Percentiles rank a stretch among this genome's conserved stretches.
Evolutionary conservation across 1,140 invertebrate genomes (phyloP).

Genomic region (Philaenus spumarius): DNA sequence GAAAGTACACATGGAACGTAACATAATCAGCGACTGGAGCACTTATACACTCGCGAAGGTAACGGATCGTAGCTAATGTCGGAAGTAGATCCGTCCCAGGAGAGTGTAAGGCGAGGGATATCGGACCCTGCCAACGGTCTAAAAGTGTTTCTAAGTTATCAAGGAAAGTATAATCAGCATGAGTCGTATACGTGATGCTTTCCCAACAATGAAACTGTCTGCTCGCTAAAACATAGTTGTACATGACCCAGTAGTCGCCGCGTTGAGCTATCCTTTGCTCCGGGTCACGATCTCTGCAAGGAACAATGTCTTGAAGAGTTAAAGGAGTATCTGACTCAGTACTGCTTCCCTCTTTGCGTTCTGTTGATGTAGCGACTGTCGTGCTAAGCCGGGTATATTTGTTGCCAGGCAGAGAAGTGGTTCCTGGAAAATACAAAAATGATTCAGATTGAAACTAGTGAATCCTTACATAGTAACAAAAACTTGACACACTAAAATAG

Average conservation of each 20-base stretch:
- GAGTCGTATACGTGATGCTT: slow-evolving; percentile 85
- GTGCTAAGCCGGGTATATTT: slow-evolving; percentile 9
- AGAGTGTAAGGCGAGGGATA: slow-evolving; percentile 62
- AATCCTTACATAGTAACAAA: not conserved
- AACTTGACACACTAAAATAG: not conserved
- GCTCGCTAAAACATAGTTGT: slow-evolving; percentile 64
- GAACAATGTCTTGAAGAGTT: slow-evolving; percentile 43
- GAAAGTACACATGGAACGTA: slow-evolving; percentile 83
- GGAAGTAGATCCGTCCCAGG: slow-evolving; percentile 55
- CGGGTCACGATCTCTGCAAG: slow-evolving; percentile 58
- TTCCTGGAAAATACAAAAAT: slow-evolving; percentile 6
- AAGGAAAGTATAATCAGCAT: slow-evolving; percentile 84
- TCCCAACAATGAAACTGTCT: slow-evolving; percentile 59
- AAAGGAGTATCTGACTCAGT: slow-evolving; percentile 30
- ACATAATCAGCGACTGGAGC: slow-evolving; percentile 63
- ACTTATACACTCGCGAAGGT: slow-evolving; percentile 47
- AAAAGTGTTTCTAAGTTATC: slow-evolving; percentile 80
- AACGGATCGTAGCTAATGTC: slow-evolving; percentile 49
- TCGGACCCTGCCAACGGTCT: slow-evolving; percentile 59
- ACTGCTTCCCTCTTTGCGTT: slow-evolving; percentile 29
- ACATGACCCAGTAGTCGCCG: slow-evolving; percentile 84
- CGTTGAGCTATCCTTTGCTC: slow-evolving; percentile 61
- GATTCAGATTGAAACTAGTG: not conserved
- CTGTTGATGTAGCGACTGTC: slow-evolving; percentile 30
- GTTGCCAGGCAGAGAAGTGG: not conserved